Percentiles rank a stretch among this genome's conserved stretches.
Evolutionary conservation across 2,113 vertebrate species (phyloP).

Genomic region (Odontophorus gujanensis): DNA sequence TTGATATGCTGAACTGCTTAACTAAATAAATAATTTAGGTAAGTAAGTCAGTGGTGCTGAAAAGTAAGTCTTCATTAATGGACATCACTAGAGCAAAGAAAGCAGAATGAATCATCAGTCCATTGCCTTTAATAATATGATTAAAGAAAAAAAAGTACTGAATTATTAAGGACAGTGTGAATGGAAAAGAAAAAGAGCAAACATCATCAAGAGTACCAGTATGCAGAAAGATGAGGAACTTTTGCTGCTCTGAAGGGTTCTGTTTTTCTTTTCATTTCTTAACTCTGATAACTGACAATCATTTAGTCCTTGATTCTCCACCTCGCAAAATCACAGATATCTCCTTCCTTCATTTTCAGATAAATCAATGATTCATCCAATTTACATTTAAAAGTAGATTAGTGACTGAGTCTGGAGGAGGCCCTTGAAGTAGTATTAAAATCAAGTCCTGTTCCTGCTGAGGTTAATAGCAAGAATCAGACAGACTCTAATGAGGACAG

Average conservation of each 20-base stretch:
- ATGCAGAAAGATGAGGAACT: slow-evolving; percentile 22
- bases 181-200: slow-evolving; percentile 27
- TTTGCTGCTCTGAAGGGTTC: background rate
- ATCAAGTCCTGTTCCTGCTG: background rate
- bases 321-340: background rate
- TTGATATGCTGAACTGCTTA: slow-evolving; percentile 52
- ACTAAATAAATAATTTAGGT: slow-evolving; percentile 70
- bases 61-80: slow-evolving; percentile 70
- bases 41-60: slow-evolving; percentile 35
- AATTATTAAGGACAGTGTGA: slow-evolving; percentile 55
- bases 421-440: slow-evolving; percentile 33
- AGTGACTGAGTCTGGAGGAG: background rate
- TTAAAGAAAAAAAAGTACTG: slow-evolving; percentile 67
- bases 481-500: background rate
- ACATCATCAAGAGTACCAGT: background rate
- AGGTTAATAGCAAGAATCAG: slow-evolving; percentile 5
- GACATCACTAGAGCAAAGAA: slow-evolving; percentile 63
- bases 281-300: background rate
- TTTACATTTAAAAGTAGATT: slow-evolving; percentile 45
- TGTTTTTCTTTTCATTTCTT: slow-evolving; percentile 16
- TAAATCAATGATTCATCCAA: slow-evolving; percentile 16
- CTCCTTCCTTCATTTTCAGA: background rate
- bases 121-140: slow-evolving; percentile 64
- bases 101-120: slow-evolving; percentile 64
- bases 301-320: slow-evolving; percentile 14